A percentile compares a stretch with the other conserved stretches of the same genome.
Conservation (phyloP, 35 echinoderm and acorn worm species). For the Ptychodera flava region DNA sequence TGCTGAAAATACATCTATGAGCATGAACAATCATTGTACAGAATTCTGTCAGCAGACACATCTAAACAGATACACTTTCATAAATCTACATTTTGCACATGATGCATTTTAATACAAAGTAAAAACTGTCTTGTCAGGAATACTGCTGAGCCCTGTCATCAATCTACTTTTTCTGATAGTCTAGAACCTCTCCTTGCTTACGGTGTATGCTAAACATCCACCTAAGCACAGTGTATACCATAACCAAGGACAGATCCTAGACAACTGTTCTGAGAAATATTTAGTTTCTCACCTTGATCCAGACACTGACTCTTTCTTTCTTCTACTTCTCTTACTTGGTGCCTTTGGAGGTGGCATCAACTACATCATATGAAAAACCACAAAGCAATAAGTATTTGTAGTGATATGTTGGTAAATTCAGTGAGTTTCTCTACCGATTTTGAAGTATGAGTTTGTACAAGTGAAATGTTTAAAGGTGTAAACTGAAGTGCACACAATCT, state of each 20-base stretch:
- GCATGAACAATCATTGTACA: no score
- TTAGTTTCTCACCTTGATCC: background rate
- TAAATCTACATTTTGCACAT: no score
- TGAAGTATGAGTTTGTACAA: background rate
- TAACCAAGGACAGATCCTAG: background rate
- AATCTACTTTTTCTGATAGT: background rate
- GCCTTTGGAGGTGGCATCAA: background rate
- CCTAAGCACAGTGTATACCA: no score
- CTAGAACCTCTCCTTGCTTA: background rate
- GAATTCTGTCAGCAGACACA: no score
- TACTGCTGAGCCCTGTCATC: background rate
- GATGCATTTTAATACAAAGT: no score
- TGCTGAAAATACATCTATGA: no score
- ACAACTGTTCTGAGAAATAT: background rate
- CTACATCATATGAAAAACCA: no score
- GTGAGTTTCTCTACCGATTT: background rate
- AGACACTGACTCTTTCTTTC: background rate
- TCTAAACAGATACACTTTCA: no score
- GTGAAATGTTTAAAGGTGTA: background rate
- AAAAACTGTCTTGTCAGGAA: no score
- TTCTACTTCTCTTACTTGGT: background rate
- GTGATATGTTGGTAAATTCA: background rate
- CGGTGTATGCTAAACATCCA: background rate
- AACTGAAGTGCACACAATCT: background rate
- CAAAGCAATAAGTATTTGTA: no score